Percentiles rank a stretch among this genome's conserved stretches.
These are phyloP conservation scores for Gymnoscopelus microlampas DNA, from an alignment of 2,797 vertebrate species.

Conservation along the genomic window DNA sequence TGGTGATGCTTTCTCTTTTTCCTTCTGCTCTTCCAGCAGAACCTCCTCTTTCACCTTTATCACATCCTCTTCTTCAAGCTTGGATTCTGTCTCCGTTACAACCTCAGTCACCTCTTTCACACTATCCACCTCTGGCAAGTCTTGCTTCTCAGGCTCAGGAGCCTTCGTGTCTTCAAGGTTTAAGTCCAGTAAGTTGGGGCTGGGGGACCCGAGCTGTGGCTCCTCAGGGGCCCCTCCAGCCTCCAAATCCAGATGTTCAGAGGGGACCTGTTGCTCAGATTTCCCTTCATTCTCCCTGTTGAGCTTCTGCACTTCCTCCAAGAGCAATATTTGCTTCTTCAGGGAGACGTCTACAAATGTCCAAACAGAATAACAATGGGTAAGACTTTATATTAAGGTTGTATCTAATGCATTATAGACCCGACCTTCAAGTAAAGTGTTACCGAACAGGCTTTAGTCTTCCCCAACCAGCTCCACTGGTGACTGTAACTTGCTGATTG, in stretches of 20 bases:
- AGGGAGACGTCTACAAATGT: conserved; percentile 79
- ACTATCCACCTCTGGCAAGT: conserved; percentile 22
- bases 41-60: conserved; percentile 36
- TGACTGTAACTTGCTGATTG: not conserved
- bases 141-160: conserved; percentile 25
- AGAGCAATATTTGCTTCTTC: conserved; percentile 78
- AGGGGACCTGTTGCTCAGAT: conserved; percentile 40
- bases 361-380: conserved; percentile 12
- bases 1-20: conserved; percentile 22
- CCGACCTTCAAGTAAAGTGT: too few relatives aligned
- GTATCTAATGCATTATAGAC: too few relatives aligned
- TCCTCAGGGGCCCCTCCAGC: conserved; percentile 42
- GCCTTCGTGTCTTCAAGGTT: conserved; percentile 51
- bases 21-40: conserved; percentile 35
- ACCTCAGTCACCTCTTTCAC: conserved; percentile 22
- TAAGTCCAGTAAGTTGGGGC: conserved; percentile 49
- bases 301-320: conserved; percentile 86
- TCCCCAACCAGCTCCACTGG: not conserved
- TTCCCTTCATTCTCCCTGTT: conserved; percentile 86
- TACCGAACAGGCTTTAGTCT: conserved; percentile 3
- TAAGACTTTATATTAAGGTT: too few relatives aligned
- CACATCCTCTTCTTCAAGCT: conserved; percentile 26
- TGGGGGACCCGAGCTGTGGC: conserved; percentile 20
- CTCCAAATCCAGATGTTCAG: conserved; percentile 49
- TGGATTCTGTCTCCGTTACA: conserved; percentile 34